These are phyloP conservation scores for Stenolophus ochropezus DNA, from an alignment of 2,888 invertebrate species.

Conservation along the genomic window DNA sequence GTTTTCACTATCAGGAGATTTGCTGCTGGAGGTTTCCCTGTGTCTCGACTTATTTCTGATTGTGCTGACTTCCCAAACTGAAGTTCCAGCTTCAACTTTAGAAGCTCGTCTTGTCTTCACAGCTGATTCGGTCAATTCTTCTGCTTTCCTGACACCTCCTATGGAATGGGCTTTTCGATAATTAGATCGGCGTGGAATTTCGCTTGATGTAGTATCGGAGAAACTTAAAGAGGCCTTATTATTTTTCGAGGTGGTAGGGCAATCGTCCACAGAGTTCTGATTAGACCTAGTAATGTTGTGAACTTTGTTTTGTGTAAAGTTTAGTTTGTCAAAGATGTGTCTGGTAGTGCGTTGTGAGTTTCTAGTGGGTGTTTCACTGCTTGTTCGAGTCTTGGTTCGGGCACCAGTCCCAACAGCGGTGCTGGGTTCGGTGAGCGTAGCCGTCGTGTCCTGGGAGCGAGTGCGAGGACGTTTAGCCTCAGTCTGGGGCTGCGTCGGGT, in stretches of 20 bases:
- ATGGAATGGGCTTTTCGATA: conserved; percentile 25
- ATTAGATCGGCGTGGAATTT: conserved; percentile 21
- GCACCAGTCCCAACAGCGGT: conserved; percentile 74
- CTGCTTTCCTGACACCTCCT: conserved; percentile 10
- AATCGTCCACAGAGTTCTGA: conserved; percentile 39
- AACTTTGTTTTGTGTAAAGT: conserved; percentile 40
- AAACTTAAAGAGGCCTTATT: conserved; percentile 39
- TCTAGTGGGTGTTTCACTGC: conserved; percentile 52
- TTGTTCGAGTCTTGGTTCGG: conserved; percentile 72
- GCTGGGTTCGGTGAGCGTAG: conserved; percentile 67
- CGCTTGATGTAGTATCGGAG: conserved; percentile 1
- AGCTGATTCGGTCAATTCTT: conserved; percentile 23
- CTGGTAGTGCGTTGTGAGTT: conserved; percentile 47
- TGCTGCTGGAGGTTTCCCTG: conserved; percentile 19
- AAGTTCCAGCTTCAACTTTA: conserved; percentile 56
- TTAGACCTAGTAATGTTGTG: conserved; percentile 45
- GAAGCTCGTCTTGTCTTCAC: conserved; percentile 32
- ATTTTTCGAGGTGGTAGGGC: conserved; percentile 46
- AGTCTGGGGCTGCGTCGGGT: conserved; percentile 77
- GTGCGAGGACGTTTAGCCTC: conserved; percentile 77
- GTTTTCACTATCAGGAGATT: conserved; percentile 41
- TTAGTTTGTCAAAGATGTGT: conserved; percentile 46
- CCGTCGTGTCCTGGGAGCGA: conserved; percentile 73
- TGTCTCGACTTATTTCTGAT: conserved; percentile 36
- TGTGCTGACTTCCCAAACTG: conserved; percentile 56